Base-by-base conservation (phyloP, 2,888 invertebrate species). In the Platycnemis pennipes region DNA sequence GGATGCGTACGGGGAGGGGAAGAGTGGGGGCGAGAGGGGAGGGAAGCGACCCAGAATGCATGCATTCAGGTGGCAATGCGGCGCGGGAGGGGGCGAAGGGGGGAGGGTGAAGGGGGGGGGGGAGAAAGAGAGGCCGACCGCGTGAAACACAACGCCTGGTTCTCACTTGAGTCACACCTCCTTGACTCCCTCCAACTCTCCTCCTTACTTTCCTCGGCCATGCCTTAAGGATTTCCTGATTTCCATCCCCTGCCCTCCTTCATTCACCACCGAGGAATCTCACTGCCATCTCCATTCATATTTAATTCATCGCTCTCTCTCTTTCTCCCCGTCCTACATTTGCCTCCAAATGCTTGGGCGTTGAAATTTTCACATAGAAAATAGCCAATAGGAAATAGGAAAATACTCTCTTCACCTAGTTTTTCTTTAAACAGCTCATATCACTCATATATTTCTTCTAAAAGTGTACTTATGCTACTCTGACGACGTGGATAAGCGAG, bases 121-220 rank as follows among this genome's bases (percentile, higher is more conserved):
- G 22, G 44, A 7, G 16, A 42, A 44, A 22, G 44, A 44, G 42
- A 5, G 44, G 19, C 56, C 56, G 89, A 89, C 89, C 89, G 89
- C 89, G 89, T 89, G 89, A 89, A 89, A 89, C 89, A 89, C 56
- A 37, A 89, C 89, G 56, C 89, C 89, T 37, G 56, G 89, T 56
- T 89, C 89, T 89, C 89, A 89, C 89, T 56, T 89, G 53, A 56
- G 89, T 89, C 89, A 89, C 89, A 89, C 89, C 89, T 89, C 89
- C 89, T 53, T 56, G 89, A 37, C 46, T 89, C 89, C 37, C 89
- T 56, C 56, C 46, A 53, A 56, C 37, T 42, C 89, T 89, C 49
- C 53, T n/a, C 88, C n/a, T n/a, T n/a, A 13, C 89, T 49, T 53
- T 53, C 42, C 8, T 56, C 37, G 56, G 37, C 89, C 88, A 44